These are phyloP conservation scores for Peribatodes rhomboidaria DNA, from an alignment of 2,888 invertebrate species.

Conservation along the genomic window DNA sequence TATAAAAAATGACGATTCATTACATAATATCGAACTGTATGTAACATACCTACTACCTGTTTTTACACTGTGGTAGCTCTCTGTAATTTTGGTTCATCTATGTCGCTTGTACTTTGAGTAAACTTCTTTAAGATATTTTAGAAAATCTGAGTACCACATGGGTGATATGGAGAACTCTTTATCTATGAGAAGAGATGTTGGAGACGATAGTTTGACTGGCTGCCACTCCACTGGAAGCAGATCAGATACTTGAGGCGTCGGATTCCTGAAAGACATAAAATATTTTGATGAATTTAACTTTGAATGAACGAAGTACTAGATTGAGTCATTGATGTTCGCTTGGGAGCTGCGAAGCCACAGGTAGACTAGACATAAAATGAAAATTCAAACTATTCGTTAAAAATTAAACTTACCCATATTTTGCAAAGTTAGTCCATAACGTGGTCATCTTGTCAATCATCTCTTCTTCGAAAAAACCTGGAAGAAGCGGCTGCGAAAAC, in stretches of 20 bases:
- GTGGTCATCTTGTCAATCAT: slow-evolving; percentile 70
- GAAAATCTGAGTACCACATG: slow-evolving; percentile 63
- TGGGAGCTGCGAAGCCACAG: too few relatives aligned
- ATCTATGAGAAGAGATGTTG: slow-evolving; percentile 65
- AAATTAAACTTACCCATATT: slow-evolving; percentile 64
- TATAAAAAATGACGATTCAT: too few relatives aligned
- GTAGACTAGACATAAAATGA: too few relatives aligned
- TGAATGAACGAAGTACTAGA: too few relatives aligned
- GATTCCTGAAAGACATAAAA: slow-evolving; percentile 61
- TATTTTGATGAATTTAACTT: too few relatives aligned
- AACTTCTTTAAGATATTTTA: slow-evolving; percentile 62
- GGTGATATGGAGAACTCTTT: slow-evolving; percentile 58
- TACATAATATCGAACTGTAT: too few relatives aligned
- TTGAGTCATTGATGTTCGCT: too few relatives aligned
- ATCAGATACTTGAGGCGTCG: slow-evolving; percentile 63
- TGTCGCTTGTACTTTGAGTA: slow-evolving; percentile 64
- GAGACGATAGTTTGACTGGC: slow-evolving; percentile 53
- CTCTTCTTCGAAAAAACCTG: slow-evolving; percentile 60
- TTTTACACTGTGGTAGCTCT: too few relatives aligned
- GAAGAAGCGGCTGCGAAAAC: slow-evolving; percentile 61
- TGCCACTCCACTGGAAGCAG: slow-evolving; percentile 65
- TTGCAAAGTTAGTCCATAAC: slow-evolving; percentile 77
- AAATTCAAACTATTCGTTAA: too few relatives aligned
- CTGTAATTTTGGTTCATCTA: slow-evolving; percentile 47
- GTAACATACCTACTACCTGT: too few relatives aligned